Evolutionary conservation across 2,797 vertebrate genomes (phyloP).

Genomic region (Hylomyscus alleni): DNA sequence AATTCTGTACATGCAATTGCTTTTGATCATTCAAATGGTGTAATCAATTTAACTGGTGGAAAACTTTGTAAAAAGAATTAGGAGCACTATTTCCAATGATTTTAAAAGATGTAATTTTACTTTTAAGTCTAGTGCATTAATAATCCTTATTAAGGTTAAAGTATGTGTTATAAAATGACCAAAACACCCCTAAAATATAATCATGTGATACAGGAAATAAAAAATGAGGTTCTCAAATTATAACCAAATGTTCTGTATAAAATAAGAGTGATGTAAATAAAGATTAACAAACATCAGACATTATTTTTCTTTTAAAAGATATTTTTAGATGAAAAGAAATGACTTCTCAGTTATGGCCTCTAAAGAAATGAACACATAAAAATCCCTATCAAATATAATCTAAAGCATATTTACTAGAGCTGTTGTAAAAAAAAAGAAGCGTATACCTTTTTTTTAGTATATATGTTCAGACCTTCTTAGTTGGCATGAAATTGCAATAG

Average conservation of each 20-base stretch:
- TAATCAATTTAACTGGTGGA: conserved; percentile 23
- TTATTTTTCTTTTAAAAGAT: conserved; percentile 50
- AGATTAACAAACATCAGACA: conserved; percentile 60
- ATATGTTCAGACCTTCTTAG: background rate
- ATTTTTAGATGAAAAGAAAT: conserved; percentile 66
- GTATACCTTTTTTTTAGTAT: background rate
- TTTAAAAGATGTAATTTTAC: conserved; percentile 7
- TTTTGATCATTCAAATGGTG: conserved; percentile 54
- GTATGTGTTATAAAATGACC: conserved; percentile 45
- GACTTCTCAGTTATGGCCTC: background rate
- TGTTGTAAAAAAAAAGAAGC: conserved; percentile 41
- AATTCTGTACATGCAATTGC: background rate
- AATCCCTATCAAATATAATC: conserved; percentile 55
- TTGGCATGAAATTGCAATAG: conserved; percentile 33
- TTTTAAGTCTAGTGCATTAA: conserved; percentile 60
- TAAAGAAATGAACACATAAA: conserved; percentile 64
- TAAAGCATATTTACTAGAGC: conserved; percentile 41
- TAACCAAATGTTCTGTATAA: conserved; percentile 55
- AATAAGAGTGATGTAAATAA: conserved; percentile 66
- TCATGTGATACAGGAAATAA: conserved; percentile 48
- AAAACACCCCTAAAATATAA: conserved; percentile 59
- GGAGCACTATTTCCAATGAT: conserved; percentile 26
- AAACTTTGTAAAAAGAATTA: conserved; percentile 58
- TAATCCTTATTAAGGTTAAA: conserved; percentile 67
- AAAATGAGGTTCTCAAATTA: conserved; percentile 65